These are phyloP conservation scores for Ophion ventricosus DNA, from an alignment of 2,888 invertebrate genomes.

Conservation along the genomic window DNA sequence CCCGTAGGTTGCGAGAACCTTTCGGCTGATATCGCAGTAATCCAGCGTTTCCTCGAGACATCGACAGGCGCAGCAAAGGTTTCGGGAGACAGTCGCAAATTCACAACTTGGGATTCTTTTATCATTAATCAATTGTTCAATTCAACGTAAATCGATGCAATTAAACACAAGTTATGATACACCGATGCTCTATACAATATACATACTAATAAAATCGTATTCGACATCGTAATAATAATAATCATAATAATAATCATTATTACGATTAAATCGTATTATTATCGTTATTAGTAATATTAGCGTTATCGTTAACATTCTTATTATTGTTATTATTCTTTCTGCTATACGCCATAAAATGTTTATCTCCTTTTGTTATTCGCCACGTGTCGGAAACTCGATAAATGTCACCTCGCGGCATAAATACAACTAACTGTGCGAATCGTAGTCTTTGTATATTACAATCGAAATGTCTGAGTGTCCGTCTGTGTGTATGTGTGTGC, in stretches of 20 bases:
- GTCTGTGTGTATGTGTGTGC: constrained; percentile 19
- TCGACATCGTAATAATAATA: constrained; percentile 42
- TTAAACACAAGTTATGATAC: constrained; percentile 61
- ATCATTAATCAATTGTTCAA: constrained; percentile 34
- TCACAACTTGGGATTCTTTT: constrained; percentile 42
- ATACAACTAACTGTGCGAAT: constrained; percentile 75
- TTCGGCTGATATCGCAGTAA: background rate
- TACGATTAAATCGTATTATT: no score
- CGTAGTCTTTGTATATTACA: constrained; percentile 68
- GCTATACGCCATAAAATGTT: constrained; percentile 48
- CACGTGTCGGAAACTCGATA: constrained; percentile 22
- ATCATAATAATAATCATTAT: no score
- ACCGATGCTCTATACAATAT: constrained; percentile 64
- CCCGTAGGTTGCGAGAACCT: no score
- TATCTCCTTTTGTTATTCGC: constrained; percentile 37
- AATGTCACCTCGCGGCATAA: constrained; percentile 46
- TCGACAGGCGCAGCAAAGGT: background rate
- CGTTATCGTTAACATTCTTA: background rate
- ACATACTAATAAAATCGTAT: constrained; percentile 53
- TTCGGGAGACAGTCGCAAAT: constrained; percentile 52
- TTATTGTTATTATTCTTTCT: constrained; percentile 6
- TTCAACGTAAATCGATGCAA: constrained; percentile 48
- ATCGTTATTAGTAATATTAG: no score
- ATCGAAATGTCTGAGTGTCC: constrained; percentile 47
- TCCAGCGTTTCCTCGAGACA: constrained; percentile 8